These are phyloP conservation scores for Periophthalmodon schlosseri DNA, from an alignment of 2,113 vertebrate species.

Conservation along the genomic window DNA sequence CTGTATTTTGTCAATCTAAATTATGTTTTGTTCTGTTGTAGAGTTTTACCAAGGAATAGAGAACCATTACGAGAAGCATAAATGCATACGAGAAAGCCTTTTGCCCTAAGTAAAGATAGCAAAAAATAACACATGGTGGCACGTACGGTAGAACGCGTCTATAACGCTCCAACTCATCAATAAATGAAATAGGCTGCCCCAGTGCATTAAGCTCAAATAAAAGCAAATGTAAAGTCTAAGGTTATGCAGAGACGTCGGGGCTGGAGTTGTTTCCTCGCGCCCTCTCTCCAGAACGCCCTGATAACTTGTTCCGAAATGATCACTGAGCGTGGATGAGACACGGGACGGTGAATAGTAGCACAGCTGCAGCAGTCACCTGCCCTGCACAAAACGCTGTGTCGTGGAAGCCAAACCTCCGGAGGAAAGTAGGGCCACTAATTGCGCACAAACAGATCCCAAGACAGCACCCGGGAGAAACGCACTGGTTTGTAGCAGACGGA, in stretches of 20 bases:
- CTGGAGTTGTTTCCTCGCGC: background rate
- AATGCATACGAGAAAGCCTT: background rate
- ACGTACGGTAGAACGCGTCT: background rate
- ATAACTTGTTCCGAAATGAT: slow-evolving; percentile 30
- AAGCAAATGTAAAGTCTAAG: background rate
- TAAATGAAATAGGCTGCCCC: background rate
- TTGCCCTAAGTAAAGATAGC: background rate
- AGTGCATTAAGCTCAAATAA: slow-evolving; percentile 8
- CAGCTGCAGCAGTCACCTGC: slow-evolving; percentile 39
- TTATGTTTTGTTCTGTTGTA: background rate
- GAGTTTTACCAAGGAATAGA: background rate
- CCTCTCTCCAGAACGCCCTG: background rate
- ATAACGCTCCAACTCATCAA: background rate
- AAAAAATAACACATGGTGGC: background rate
- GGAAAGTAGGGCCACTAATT: slow-evolving; percentile 30
- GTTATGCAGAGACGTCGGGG: background rate
- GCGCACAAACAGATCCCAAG: slow-evolving; percentile 37
- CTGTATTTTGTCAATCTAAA: background rate
- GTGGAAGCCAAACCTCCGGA: slow-evolving; percentile 22
- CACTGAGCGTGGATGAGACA: background rate
- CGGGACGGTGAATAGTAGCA: slow-evolving; percentile 16
- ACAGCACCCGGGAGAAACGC: slow-evolving; percentile 12
- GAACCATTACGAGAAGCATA: background rate
- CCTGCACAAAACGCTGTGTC: slow-evolving; percentile 5
- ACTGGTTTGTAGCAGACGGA: background rate